These are phyloP conservation scores for Empis stercorea DNA, from an alignment of 2,888 invertebrate genomes.

Conservation along the genomic window DNA sequence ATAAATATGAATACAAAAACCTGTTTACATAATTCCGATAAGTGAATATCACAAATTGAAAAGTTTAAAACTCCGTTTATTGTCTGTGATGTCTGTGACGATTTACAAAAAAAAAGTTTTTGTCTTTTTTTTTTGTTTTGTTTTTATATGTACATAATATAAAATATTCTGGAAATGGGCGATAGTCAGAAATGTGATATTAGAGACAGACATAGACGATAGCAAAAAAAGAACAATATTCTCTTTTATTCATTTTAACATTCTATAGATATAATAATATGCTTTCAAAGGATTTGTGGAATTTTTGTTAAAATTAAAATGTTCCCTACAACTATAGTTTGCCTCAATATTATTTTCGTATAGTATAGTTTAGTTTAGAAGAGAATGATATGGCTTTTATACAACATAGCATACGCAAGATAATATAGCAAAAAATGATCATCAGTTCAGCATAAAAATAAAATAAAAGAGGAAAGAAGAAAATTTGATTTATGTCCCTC, in stretches of 20 bases:
- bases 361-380: background rate
- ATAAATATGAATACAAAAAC: too few species aligned
- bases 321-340: background rate
- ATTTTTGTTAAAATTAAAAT: conserved; percentile 1
- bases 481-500: background rate
- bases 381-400: too few species aligned
- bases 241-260: background rate
- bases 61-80: background rate
- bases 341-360: background rate
- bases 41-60: background rate
- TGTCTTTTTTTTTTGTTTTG: too few species aligned
- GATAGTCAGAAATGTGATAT: background rate
- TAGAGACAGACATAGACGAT: background rate
- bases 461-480: background rate
- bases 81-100: too few species aligned
- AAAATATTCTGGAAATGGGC: background rate
- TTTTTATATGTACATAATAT: too few species aligned
- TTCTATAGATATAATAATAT: background rate
- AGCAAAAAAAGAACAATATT: background rate
- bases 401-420: background rate
- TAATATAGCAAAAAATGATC: background rate
- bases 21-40: background rate
- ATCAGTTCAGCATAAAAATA: background rate
- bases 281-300: background rate
- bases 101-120: too few species aligned